Conservation (phyloP, 2,797 vertebrate genomes). For the Eurystomus glaucurus region DNA sequence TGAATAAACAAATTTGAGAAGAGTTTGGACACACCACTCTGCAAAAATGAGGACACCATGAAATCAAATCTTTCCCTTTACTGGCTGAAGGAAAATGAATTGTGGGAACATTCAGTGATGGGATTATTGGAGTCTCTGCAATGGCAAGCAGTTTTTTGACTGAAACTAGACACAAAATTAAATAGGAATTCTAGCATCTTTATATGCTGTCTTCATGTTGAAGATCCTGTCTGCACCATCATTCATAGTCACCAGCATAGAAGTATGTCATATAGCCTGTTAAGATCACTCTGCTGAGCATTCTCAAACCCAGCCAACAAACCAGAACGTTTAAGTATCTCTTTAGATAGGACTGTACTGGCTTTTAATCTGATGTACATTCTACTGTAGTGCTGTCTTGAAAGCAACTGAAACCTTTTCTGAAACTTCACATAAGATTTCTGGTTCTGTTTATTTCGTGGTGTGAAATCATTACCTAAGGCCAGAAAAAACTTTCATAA, state of each 20-base stretch:
- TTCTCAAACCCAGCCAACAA: background rate
- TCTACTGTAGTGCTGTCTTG: background rate
- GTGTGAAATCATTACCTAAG: background rate
- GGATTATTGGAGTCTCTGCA: background rate
- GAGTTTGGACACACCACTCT: background rate
- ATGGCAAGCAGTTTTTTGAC: background rate
- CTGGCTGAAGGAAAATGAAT: background rate
- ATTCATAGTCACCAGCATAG: background rate
- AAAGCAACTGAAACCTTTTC: background rate
- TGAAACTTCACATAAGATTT: background rate
- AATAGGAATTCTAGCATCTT: background rate
- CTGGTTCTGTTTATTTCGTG: background rate
- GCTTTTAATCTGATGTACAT: background rate
- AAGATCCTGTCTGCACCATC: background rate
- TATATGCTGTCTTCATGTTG: background rate
- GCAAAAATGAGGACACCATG: background rate
- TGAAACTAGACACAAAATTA: background rate
- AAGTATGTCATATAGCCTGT: background rate
- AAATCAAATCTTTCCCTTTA: conserved; percentile 2
- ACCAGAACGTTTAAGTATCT: background rate
- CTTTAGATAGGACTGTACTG: background rate
- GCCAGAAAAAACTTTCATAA: background rate
- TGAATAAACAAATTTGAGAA: conserved; percentile 10
- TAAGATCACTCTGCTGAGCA: background rate
- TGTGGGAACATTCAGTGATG: background rate